Percentiles rank a stretch among this genome's conserved stretches.
These are phyloP conservation scores for Tenodera sinensis DNA, from an alignment of 2,888 invertebrate species.

Conservation along the genomic window DNA sequence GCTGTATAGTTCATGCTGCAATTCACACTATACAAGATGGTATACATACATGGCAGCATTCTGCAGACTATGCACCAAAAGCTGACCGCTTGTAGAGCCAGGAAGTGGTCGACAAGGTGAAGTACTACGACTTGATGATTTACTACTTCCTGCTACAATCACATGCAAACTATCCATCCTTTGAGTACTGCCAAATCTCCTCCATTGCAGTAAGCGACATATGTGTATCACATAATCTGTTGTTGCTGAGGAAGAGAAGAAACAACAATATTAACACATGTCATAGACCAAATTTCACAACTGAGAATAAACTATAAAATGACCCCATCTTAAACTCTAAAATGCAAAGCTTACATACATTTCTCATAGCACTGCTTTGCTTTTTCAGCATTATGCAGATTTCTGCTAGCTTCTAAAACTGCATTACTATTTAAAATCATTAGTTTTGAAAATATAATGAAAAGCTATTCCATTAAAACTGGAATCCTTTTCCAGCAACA, in stretches of 20 bases:
- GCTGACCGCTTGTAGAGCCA: conserved; percentile 9
- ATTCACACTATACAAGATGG: neutral
- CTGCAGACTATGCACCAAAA: neutral
- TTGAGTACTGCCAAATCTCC: neutral
- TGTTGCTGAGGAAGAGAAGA: neutral
- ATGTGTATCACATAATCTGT: neutral
- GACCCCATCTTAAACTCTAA: neutral
- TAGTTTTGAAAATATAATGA: neutral
- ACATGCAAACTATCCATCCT: conserved; percentile 44
- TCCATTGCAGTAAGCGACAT: neutral
- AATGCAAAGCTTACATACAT: neutral
- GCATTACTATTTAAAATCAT: neutral
- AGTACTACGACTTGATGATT: conserved; percentile 60
- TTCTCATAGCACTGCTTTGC: neutral
- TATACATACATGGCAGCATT: neutral
- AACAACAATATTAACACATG: neutral
- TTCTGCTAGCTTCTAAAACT: neutral
- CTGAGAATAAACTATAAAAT: neutral
- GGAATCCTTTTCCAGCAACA: neutral
- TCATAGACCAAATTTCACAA: neutral
- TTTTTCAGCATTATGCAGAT: neutral
- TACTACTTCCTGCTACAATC: conserved; percentile 49
- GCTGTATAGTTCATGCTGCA: neutral
- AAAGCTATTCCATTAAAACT: neutral
- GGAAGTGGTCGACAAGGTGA: conserved; percentile 52